A percentile compares a stretch with the other conserved stretches of the same genome.
Evolutionary conservation across 2,113 vertebrate species (phyloP).

Genomic region (Myrmecobius fasciatus): DNA sequence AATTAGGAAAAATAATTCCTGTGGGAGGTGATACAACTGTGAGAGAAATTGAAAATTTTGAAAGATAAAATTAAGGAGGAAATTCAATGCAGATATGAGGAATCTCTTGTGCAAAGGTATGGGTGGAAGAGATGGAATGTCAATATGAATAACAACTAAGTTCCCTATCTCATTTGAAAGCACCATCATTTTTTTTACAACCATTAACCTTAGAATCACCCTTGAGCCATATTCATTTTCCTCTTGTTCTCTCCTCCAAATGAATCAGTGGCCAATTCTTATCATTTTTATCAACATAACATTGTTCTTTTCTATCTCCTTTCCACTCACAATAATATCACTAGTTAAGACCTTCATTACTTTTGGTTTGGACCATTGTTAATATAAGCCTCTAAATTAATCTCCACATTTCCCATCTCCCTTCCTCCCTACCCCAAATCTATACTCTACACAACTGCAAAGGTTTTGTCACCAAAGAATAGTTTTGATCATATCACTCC

Average conservation of each 20-base stretch:
- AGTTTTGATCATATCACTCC: background rate
- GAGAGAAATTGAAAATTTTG: background rate
- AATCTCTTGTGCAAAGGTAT: background rate
- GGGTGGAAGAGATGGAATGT: background rate
- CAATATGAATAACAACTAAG: background rate
- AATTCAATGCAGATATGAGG: background rate
- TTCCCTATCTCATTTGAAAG: background rate
- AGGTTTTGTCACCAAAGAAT: background rate
- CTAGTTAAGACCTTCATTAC: too few relatives aligned
- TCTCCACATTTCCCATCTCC: too few relatives aligned
- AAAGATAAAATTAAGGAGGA: background rate
- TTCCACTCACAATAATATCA: too few relatives aligned
- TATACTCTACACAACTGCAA: background rate
- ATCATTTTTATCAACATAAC: too few relatives aligned
- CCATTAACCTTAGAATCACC: too few relatives aligned
- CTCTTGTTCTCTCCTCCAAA: too few relatives aligned
- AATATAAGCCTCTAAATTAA: too few relatives aligned
- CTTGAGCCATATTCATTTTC: too few relatives aligned
- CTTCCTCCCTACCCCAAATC: too few relatives aligned
- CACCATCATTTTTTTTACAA: background rate
- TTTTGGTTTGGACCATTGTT: too few relatives aligned
- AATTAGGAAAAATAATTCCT: background rate
- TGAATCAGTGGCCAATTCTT: too few relatives aligned
- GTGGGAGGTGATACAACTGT: background rate
- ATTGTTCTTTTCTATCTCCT: too few relatives aligned